Evolutionary conservation across 1,140 invertebrate species (phyloP), one percentile per base, ranked within the genome.

Genomic region (Pissodes strobi): DNA sequence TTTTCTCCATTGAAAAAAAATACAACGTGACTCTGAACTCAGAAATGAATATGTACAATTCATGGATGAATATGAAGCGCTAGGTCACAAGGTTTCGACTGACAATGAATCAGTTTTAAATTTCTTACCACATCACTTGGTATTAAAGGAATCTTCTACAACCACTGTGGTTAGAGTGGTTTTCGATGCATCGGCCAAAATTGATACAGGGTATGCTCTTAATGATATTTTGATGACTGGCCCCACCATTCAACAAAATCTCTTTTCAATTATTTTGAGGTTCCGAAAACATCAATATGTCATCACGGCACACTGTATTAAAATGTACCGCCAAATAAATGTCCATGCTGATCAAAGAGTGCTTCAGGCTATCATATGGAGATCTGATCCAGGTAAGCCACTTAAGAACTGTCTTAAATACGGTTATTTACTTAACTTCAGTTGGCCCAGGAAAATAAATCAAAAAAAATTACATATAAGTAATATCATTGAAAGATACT

Each of bases 241-340:
- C 1, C 69, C 75, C 17, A 74, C 52, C 4, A 55, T 76, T 19
- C 75, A 76, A 64, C 51, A 74, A 2, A 77, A 82, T 45, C 43
- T 82, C n/a, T 61, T 75, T 46, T 66, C 67, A 23, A 70, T 81
- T 46, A 21, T 82, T 4, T 57, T 81, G n/a, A 71, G 78, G 38
- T 81, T 79, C 73, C 27, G 80, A 46, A 63, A 52, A 37, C 71
- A 78, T 61, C 63, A 43, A 15, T 60, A 76, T 51, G 76, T 74
- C 17, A 64, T 82, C 12, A 64, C 67, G 10, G 73, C 74, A 5
- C 80, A 82, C 56, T 72, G 80, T 10, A 64, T 58, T 18, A 76
- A 79, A 65, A 79, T 79, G 71, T 81, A 78, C 53, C 57, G 73
- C 9, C 74, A 77, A n/a, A 5, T 41, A 17, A n/a, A 3, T 13